Evolutionary conservation across 1,140 invertebrate genomes (phyloP), one percentile per base, ranked within the genome.

Genomic region (Arctopsyche grandis): DNA sequence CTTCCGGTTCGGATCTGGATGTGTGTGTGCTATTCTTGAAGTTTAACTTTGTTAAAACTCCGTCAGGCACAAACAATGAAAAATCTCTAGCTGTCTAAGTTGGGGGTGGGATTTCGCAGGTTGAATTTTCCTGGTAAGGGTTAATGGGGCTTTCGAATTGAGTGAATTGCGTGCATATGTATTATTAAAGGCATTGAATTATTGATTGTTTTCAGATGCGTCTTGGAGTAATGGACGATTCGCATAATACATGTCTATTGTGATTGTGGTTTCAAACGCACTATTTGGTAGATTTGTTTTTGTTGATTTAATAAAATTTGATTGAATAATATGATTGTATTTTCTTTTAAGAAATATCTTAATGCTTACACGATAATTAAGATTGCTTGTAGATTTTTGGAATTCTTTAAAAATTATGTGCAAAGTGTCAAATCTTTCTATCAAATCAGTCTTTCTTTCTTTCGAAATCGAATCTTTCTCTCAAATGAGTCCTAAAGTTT

Each of bases 11-110:
- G 3, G 48, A 3, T 16, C 48, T 52, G 12, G 3, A 12, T 16
- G 48, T 12, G 48, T 12, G 24, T 19, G 69, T 46, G 69, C 69
- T 26, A 38, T 71, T 46, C 9, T 14, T 26, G 19, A 38, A 71
- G 19, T 71, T 71, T 71, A 46, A 71, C 69, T 71, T 21, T 38
- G 69, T 71, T 71, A 38, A 74, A 48, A 74, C 44, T 74, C 38
- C 9, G 5, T 74, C 24, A 48, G 12, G 48, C 24, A 74, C 71
- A 16, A 71, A 71, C 69, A 71, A 71, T 26, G 21, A 16, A 44
- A 71, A 71, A 46, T 4, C 48, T 74, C 22, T 46, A 5, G 3
- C 16, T 14, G 12, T 14, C 48, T 14, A 7, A 7, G 48, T 52
- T 1, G 48, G 16, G 48, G 48, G 48, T 52, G 48, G 7, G 69